phyloP scores from a whole-genome alignment of 2,113 vertebrate species.

The Crotophaga sulcirostris region DNA sequence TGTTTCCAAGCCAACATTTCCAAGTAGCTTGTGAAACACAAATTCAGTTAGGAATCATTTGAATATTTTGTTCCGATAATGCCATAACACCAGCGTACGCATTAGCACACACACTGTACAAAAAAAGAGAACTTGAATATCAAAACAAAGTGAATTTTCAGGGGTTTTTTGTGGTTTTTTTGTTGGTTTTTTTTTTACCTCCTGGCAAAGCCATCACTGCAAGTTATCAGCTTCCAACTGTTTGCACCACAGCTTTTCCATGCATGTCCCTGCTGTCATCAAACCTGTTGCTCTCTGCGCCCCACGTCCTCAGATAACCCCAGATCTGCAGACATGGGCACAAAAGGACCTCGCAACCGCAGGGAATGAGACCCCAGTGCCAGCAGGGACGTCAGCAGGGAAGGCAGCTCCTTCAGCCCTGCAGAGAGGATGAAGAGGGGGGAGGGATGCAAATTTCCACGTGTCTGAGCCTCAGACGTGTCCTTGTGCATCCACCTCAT shows the following conservation, averaged over 20 bases:
- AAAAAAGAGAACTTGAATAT: not conserved
- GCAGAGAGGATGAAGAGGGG: not conserved
- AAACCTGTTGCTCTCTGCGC: not conserved
- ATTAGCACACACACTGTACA: not conserved
- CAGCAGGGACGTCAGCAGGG: not conserved
- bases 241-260: conserved; percentile 29
- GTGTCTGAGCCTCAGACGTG: not conserved
- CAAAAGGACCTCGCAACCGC: not conserved
- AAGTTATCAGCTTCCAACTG: conserved; percentile 35
- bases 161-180: too few species aligned
- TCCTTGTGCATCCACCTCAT: not conserved
- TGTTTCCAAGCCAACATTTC: conserved; percentile 40
- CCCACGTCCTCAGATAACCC: not conserved
- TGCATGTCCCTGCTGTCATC: not conserved
- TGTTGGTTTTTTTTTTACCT: not conserved
- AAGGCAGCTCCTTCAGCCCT: not conserved
- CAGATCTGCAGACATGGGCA: fast-evolving
- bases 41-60: conserved; percentile 29
- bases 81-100: not conserved
- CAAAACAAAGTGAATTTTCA: conserved; percentile 25
- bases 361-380: fast-evolving
- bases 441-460: not conserved
- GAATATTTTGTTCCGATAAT: conserved; percentile 20
- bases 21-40: not conserved
- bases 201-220: conserved; percentile 27